These are phyloP conservation scores for Vombatus ursinus DNA, from an alignment of 2,113 vertebrate genomes.

Conservation along the genomic window DNA sequence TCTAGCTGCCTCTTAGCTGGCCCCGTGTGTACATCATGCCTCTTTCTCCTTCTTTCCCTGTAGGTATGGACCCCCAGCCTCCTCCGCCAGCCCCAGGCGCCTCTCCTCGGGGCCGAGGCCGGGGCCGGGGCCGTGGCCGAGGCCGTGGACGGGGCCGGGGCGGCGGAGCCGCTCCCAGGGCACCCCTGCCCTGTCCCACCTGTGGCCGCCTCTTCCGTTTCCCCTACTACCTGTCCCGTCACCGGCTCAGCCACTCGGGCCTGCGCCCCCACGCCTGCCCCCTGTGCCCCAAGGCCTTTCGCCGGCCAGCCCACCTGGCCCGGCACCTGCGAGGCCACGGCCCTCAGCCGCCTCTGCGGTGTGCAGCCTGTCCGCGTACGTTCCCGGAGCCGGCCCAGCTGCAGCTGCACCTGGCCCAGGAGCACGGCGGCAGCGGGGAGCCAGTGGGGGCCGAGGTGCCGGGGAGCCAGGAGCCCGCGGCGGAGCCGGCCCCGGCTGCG, in stretches of 20 bases:
- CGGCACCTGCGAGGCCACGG: conserved; percentile 72
- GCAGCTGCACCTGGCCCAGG: conserved; percentile 70
- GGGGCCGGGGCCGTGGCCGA: conserved; percentile 35
- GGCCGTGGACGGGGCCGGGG: conserved; percentile 70
- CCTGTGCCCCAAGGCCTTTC: conserved; percentile 75
- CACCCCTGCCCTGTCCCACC: conserved; percentile 68
- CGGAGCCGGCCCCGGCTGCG: neutral
- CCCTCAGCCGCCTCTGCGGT: conserved; percentile 70
- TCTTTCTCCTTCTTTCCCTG: neutral
- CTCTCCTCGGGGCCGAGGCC: conserved; percentile 61
- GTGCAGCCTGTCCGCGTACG: conserved; percentile 71
- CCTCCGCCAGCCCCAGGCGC: conserved; percentile 72
- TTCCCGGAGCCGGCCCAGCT: conserved; percentile 72
- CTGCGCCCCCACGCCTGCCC: conserved; percentile 70
- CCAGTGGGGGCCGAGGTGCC: neutral
- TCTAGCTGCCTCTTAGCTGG: neutral
- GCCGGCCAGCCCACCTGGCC: conserved; percentile 63
- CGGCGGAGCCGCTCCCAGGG: conserved; percentile 48
- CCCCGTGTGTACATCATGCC: neutral
- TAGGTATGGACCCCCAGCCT: conserved; percentile 77
- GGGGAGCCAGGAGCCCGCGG: neutral
- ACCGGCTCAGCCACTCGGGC: conserved; percentile 72
- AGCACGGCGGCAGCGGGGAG: conserved; percentile 64
- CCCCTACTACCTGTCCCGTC: conserved; percentile 76
- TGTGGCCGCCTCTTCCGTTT: conserved; percentile 78